Percentiles rank a stretch among this genome's conserved stretches.
Conservation (phyloP, 2,113 vertebrate species). For the Centropus bengalensis region DNA sequence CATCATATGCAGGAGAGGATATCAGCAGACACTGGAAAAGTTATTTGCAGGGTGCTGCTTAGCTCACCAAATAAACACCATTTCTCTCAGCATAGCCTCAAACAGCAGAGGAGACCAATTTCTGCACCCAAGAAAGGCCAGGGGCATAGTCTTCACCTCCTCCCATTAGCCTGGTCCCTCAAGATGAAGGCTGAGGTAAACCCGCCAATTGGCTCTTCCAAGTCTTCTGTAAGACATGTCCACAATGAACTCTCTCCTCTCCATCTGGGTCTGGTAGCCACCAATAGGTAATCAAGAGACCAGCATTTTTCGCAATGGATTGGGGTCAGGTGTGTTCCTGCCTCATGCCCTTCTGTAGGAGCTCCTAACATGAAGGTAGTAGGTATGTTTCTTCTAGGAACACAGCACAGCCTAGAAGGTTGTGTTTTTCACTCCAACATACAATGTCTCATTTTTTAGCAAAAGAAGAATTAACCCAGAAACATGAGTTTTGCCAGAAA, state of each 20-base stretch:
- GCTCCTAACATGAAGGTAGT: neutral
- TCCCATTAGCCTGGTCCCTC: neutral
- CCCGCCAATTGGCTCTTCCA: neutral
- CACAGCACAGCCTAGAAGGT: neutral
- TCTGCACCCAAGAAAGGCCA: neutral
- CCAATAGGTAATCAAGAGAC: neutral
- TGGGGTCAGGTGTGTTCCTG: neutral
- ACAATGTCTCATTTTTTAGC: too few species aligned
- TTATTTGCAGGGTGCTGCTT: neutral
- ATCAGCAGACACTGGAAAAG: neutral
- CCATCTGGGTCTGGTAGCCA: neutral
- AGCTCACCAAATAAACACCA: neutral
- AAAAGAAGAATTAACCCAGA: neutral
- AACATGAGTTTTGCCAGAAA: neutral
- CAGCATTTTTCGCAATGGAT: rapidly evolving
- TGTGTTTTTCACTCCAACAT: rapidly evolving
- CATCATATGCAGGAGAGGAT: rapidly evolving
- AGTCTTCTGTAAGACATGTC: neutral
- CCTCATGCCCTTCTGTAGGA: neutral
- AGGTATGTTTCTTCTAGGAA: rapidly evolving
- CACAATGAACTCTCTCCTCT: rapidly evolving
- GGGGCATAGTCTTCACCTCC: neutral
- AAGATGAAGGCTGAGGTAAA: neutral
- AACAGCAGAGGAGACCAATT: neutral
- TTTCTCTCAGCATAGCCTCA: neutral